Evolutionary conservation across 2,113 vertebrate species (phyloP).

Genomic region (Hyperoodon ampullatus): DNA sequence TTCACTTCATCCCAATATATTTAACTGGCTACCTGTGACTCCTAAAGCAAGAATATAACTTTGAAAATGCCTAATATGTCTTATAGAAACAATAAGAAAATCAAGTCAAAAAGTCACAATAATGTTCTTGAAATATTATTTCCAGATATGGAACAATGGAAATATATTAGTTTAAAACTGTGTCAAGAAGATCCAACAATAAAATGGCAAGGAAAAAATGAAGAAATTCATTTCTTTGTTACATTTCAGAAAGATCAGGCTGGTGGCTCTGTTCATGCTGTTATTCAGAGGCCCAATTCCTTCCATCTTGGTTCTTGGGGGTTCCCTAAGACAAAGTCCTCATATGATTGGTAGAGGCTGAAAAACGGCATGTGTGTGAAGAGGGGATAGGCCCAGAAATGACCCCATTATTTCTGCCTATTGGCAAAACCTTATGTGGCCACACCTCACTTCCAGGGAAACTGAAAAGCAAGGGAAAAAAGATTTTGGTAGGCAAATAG

Average conservation of each 20-base stretch:
- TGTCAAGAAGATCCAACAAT: neutral
- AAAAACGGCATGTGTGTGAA: neutral
- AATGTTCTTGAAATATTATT: neutral
- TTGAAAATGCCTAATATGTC: neutral
- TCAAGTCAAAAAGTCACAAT: neutral
- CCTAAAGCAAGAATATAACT: neutral
- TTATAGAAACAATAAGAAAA: conserved; percentile 14
- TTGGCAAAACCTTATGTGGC: neutral
- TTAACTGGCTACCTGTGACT: neutral
- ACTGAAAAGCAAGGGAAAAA: neutral
- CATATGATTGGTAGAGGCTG: neutral
- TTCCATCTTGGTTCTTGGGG: neutral
- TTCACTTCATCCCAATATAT: neutral
- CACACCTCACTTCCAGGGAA: neutral
- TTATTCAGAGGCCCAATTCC: neutral
- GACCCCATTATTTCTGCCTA: neutral
- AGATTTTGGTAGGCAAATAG: neutral
- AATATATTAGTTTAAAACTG: neutral
- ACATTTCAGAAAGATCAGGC: neutral
- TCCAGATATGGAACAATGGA: neutral
- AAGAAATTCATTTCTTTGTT: neutral
- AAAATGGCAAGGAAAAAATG: neutral
- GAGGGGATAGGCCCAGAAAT: neutral
- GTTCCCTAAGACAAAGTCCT: too few species aligned
- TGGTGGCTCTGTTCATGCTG: neutral